Percentiles rank a stretch among this genome's conserved stretches.
These are phyloP conservation scores for Pitangus sulphuratus DNA, from an alignment of 2,797 vertebrate genomes.

Conservation along the genomic window DNA sequence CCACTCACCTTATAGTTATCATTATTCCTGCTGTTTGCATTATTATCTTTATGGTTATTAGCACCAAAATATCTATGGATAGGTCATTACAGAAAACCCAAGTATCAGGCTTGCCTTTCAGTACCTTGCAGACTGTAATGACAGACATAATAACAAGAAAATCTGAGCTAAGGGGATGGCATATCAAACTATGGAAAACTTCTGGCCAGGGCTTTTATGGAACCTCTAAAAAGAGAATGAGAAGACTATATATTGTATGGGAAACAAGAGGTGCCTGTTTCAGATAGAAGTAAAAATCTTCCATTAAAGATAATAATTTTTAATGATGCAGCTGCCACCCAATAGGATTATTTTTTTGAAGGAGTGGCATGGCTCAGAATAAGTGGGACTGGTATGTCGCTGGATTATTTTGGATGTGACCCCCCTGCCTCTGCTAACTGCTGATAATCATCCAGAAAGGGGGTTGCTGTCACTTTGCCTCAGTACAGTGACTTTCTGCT, in stretches of 20 bases:
- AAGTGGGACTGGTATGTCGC: background rate
- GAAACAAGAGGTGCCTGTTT: background rate
- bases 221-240: background rate
- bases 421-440: background rate
- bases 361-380: background rate
- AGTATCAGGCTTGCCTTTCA: background rate
- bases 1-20: conserved; percentile 18
- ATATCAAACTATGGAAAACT: background rate
- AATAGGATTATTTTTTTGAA: background rate
- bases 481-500: background rate
- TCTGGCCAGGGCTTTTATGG: background rate
- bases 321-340: background rate
- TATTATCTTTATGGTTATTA: background rate
- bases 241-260: background rate
- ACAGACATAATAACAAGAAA: background rate
- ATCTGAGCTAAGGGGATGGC: background rate
- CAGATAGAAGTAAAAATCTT: background rate
- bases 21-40: background rate
- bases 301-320: background rate
- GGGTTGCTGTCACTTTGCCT: background rate
- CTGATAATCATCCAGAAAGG: background rate
- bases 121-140: background rate
- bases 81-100: background rate
- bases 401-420: background rate
- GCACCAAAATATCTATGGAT: background rate